Base-by-base conservation (phyloP, 2,797 vertebrate genomes). In the Pseudochirops cupreus region DNA sequence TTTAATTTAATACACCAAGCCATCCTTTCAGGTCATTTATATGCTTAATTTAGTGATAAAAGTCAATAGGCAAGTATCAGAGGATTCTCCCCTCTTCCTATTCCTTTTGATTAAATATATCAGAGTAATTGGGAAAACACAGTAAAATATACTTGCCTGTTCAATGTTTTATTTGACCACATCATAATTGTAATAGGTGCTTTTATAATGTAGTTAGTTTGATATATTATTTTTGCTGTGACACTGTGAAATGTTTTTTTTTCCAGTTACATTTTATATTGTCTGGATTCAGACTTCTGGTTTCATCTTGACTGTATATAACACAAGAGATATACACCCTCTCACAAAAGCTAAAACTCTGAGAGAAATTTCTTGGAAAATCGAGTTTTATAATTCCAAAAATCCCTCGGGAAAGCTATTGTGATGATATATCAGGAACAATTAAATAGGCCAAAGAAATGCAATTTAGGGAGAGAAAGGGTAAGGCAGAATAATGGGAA, bases 41-140 rank as follows among this genome's bases (percentile, higher is more conserved):
- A 99, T 99, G 99, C 99, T 99, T 99, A 98, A 99, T 99, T 99
- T 99, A 98, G 98, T 98, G 99, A 99, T 99, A 98, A 99, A 99
- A 99, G 98, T 99, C 99, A 98, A 96, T 97, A 98, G 98, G 98
- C 62, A 94, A 98, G 98, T 98, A 92, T 97, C 96, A 98, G 94
- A 96, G 95, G 95, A 92, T 33, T 94, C 59, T 31, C 93, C 56
- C 93, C 24, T 97, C 46, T 93, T 94, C 57, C 74, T 93, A 18
- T 95, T 94, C 97, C 96, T 97, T 98, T 98, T 97, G 92, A 94
- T 67, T 55, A 98, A 98, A 98, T 98, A 99, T 98, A 98, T 97
- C 97, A 98, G 93, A 95, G 55, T 93, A 98, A 98, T 98, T 98
- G 94, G 58, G 55, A 93, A 95, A 95, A 93, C 54, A 13, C 0